Conservation (phyloP, 2,797 vertebrate species). For the Ctenochaetus hawaiiensis region DNA sequence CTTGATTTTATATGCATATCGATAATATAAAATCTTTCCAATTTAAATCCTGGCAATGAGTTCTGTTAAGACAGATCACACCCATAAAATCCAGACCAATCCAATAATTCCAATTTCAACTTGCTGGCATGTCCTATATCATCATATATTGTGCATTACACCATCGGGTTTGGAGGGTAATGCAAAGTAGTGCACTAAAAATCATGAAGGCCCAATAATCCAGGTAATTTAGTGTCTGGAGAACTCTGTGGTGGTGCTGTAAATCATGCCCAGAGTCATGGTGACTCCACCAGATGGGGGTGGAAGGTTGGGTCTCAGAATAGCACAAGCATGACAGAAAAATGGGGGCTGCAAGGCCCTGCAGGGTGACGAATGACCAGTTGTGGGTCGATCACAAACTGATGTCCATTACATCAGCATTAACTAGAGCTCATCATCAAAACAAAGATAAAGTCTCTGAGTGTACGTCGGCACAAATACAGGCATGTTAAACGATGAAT, state of each 20-base stretch:
- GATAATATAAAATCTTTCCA: constrained; percentile 73
- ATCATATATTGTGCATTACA: constrained; percentile 74
- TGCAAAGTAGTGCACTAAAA: constrained; percentile 83
- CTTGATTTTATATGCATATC: constrained; percentile 72
- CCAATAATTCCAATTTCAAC: constrained; percentile 79
- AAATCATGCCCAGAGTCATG: constrained; percentile 80
- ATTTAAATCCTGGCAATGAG: constrained; percentile 69
- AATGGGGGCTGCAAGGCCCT: constrained; percentile 69
- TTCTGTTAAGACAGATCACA: constrained; percentile 72
- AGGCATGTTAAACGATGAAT: constrained; percentile 46
- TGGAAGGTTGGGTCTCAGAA: constrained; percentile 79
- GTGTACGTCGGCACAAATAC: constrained; percentile 32
- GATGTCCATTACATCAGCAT: constrained; percentile 62
- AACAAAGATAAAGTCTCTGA: constrained; percentile 58
- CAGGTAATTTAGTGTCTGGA: constrained; percentile 84
- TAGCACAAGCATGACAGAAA: constrained; percentile 76
- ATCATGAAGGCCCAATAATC: constrained; percentile 83
- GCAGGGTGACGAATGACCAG: constrained; percentile 77
- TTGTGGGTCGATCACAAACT: constrained; percentile 66
- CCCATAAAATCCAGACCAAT: constrained; percentile 76
- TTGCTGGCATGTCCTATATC: constrained; percentile 75
- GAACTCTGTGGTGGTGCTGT: constrained; percentile 75
- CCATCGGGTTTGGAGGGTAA: constrained; percentile 70
- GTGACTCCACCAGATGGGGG: constrained; percentile 82
- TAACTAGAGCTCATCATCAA: constrained; percentile 51